phyloP scores from a whole-genome alignment of 2,888 invertebrate genomes.

The Nomada flava region DNA sequence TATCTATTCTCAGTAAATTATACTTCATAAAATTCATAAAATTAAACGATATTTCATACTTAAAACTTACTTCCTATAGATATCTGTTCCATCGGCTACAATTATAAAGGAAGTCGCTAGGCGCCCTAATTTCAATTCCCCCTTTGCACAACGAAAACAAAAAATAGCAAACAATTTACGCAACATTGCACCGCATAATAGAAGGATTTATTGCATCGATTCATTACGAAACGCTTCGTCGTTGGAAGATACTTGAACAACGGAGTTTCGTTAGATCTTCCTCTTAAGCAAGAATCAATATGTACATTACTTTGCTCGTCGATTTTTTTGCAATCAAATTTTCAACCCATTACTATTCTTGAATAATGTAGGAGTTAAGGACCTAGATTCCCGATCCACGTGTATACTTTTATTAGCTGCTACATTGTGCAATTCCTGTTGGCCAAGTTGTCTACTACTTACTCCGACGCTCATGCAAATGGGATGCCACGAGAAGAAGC shows the following conservation, averaged over 20 bases:
- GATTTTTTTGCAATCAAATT: conserved; percentile 3
- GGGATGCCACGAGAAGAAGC: conserved; percentile 81
- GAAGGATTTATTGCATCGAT: conserved; percentile 18
- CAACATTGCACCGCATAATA: not conserved
- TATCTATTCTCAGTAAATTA: too few species aligned
- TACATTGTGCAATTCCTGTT: conserved; percentile 11
- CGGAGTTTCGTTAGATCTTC: not conserved
- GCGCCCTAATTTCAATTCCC: too few species aligned
- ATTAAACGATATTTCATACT: too few species aligned
- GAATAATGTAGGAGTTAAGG: conserved; percentile 14
- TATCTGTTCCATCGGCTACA: not conserved
- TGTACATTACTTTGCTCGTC: not conserved
- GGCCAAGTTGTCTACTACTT: conserved; percentile 59
- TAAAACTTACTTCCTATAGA: not conserved
- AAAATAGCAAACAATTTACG: not conserved
- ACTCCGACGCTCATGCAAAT: conserved; percentile 80
- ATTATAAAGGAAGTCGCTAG: too few species aligned
- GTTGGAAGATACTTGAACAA: not conserved
- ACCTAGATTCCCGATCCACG: conserved; percentile 26
- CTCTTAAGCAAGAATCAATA: not conserved
- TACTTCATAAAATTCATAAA: too few species aligned
- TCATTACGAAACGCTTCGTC: conserved; percentile 23
- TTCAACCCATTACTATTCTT: not conserved
- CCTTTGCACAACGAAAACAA: not conserved
- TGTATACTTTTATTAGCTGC: not conserved